phyloP scores from a whole-genome alignment of 2,888 invertebrate species.

The Sipha maydis region DNA sequence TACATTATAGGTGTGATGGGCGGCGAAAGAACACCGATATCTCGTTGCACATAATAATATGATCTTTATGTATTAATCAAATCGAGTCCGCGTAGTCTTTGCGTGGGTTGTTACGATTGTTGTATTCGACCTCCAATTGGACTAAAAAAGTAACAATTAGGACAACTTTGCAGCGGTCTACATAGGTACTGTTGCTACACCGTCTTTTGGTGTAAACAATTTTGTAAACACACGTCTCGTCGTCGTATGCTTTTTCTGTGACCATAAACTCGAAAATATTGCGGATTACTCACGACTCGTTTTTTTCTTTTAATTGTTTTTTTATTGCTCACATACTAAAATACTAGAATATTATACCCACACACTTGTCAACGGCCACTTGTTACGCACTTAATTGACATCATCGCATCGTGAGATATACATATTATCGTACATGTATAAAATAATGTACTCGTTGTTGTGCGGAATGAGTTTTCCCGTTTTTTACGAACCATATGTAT shows the following conservation, averaged over 20 bases:
- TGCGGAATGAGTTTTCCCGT: neutral
- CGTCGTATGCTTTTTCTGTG: neutral
- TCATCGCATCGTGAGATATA: neutral
- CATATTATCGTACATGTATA: too few relatives aligned
- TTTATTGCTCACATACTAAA: neutral
- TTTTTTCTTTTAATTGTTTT: slow-evolving; percentile 21
- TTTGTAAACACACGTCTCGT: neutral
- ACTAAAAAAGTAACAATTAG: slow-evolving; percentile 5
- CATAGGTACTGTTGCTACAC: too few relatives aligned
- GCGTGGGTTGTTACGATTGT: slow-evolving; percentile 11
- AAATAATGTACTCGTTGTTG: too few relatives aligned
- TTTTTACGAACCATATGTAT: neutral
- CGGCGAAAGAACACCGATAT: neutral
- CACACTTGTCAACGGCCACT: slow-evolving; percentile 37
- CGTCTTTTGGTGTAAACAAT: neutral
- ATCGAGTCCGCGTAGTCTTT: neutral
- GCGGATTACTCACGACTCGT: neutral
- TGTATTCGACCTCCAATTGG: slow-evolving; percentile 14
- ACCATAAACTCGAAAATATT: slow-evolving; percentile 20
- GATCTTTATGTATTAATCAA: too few relatives aligned
- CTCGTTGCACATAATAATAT: too few relatives aligned
- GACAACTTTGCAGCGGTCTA: slow-evolving; percentile 4
- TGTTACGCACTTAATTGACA: neutral
- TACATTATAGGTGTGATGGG: neutral
- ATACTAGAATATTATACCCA: neutral